phyloP scores from a whole-genome alignment of 2,113 vertebrate genomes.

The Lycaon pictus region DNA sequence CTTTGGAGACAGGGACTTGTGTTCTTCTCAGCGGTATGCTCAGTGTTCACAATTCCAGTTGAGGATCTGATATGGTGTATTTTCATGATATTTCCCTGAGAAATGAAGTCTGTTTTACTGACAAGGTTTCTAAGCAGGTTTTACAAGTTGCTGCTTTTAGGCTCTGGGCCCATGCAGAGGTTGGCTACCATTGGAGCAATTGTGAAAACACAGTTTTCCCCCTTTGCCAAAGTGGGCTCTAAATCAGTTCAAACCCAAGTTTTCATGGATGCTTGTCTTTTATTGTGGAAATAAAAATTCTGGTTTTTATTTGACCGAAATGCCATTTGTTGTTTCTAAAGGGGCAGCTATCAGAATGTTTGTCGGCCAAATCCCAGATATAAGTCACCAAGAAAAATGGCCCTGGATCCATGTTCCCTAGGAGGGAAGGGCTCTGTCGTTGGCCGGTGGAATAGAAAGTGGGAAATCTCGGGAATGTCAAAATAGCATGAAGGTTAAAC shows the following conservation, averaged over 20 bases:
- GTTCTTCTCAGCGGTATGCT: background rate
- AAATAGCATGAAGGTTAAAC: background rate
- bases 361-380: background rate
- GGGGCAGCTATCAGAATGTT: background rate
- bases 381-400: background rate
- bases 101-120: slow-evolving; percentile 35
- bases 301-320: background rate
- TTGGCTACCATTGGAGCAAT: background rate
- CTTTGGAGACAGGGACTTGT: background rate
- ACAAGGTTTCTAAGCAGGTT: slow-evolving; percentile 1
- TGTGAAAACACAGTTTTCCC: background rate
- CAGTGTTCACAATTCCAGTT: background rate
- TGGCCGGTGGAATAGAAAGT: background rate
- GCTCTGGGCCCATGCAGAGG: background rate
- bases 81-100: background rate
- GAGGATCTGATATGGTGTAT: background rate
- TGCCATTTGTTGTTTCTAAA: slow-evolving; percentile 14
- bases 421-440: background rate
- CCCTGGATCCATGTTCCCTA: background rate
- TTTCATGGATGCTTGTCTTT: background rate
- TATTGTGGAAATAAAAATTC: background rate
- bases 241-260: background rate
- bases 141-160: background rate
- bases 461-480: slow-evolving; percentile 31
- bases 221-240: background rate